Evolutionary conservation across 1,140 invertebrate species (phyloP), one percentile per base, ranked within the genome.

Genomic region (Aphaenogaster rudis): DNA sequence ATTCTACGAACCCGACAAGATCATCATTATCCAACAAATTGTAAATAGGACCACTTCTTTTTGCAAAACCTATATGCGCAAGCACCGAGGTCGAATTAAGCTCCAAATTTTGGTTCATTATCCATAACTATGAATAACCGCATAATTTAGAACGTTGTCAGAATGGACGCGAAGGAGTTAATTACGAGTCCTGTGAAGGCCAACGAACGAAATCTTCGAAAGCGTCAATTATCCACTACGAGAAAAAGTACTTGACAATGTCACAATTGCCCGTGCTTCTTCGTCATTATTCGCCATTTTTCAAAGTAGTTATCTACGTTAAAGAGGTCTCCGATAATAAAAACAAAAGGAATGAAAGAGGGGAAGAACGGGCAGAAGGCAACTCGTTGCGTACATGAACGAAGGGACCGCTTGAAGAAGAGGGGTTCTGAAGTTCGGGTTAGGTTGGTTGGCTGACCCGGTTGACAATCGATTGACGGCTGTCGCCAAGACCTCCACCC

Each of bases 401-500:
- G 84, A 52, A 76, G 69, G 76, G 77, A 67, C 77, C 82, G 87
- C 69, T 82, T 66, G 88, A 89, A 88, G 69, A 78, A 76, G 86
- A 84, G 64, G 63, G 67, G 66, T 71, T 74, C n/a, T 59, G 72
- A 88, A 89, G 91, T 87, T 93, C 88, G 86, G 93, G 93, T 94
- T 92, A 94, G 95, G 95, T 95, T 94, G 91, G 94, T 93, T 89
- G 92, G 93, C 92, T 95, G 95, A 95, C 95, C 95, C 93, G 95
- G 94, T 95, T 95, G 95, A 95, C 95, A 95, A 95, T 95, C 95
- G 95, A 95, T 95, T 95, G 95, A 95, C 94, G 95, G 92, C 95
- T 95, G 95, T 95, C 95, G 94, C 93, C 94, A 94, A 95, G 94
- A 95, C 93, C 94, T 92, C 92, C 92, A 92, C 92, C 91, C 91